Evolutionary conservation across 2,888 invertebrate genomes (phyloP), one percentile per base, ranked within the genome.

Genomic region (Dasypolia templi): DNA sequence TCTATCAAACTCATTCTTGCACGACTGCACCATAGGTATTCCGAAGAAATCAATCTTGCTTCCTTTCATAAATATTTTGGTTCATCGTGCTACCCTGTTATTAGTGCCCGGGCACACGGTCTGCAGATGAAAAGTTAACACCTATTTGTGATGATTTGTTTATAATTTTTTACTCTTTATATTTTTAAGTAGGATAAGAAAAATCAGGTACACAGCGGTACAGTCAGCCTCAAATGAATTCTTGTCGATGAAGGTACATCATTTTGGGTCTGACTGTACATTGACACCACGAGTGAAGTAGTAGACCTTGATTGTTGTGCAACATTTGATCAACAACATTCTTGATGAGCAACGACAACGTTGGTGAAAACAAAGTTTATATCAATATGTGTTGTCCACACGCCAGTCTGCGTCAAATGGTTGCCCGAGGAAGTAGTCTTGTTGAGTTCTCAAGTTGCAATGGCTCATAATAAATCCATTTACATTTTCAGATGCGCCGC

Each of bases 31-130:
- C 69, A 80, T 65, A n/a, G 81, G 81, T 81, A 78, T 81, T 81
- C 75, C 63, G 22, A 78, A 61, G 32, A 42, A 75, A 77, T 73
- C 68, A 59, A 68, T 79, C 59, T 61, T 42, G 26, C n/a, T 55
- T 69, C 12, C 1, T 29, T 65, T 55, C 12, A 71, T 73, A 79
- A 83, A 84, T 79, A 75, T 84, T 84, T 72, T 69, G 61, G 67
- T 83, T 77, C 46, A 80, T 39, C 22, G 49, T 62, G 19, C 44
- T 77, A 58, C n/a, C 69, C 86, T 77, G 75, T 46, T 42, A 32
- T 64, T 59, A 79, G 55, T 63, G 64, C n/a, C 59, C 65, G 56
- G 26, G 69, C 56, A 66, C 32, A 46, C 59, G 74, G 26, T 63
- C 42, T 22, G 44, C 44, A 61, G 14, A 49, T 29, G 29, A 67